Percentiles rank a stretch among this genome's conserved stretches.
These are phyloP conservation scores for Acrobasis consociella DNA, from an alignment of 2,888 invertebrate species.

Conservation along the genomic window DNA sequence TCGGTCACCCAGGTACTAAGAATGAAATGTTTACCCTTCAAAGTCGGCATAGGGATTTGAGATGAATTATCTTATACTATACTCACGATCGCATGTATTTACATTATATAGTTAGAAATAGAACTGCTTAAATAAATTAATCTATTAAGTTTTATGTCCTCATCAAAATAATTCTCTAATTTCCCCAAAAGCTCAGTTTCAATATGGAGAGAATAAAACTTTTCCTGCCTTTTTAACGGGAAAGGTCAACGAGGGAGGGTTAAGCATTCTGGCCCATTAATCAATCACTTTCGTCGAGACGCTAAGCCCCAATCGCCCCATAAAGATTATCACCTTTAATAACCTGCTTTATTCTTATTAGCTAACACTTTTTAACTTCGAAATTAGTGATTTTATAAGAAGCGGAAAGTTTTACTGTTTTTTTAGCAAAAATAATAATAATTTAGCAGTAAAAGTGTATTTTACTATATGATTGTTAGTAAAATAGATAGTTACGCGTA, in stretches of 20 bases:
- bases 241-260: constrained; percentile 27
- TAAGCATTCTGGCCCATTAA: constrained; percentile 34
- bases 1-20: no score
- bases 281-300: constrained; percentile 35
- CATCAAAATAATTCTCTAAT: background rate
- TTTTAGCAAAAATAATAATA: no score
- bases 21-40: no score
- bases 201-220: constrained; percentile 6
- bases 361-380: background rate
- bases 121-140: background rate
- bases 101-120: no score
- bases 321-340: constrained; percentile 31
- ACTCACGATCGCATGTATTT: no score
- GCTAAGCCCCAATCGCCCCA: constrained; percentile 35
- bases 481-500: no score
- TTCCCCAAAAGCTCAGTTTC: background rate
- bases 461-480: no score
- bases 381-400: background rate
- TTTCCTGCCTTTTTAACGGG: constrained; percentile 15
- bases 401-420: background rate
- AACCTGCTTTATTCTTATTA: constrained; percentile 17
- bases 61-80: no score
- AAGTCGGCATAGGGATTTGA: no score
- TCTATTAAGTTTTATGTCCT: background rate
- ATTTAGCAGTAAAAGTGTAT: no score